These are phyloP conservation scores for Gambusia affinis DNA, from an alignment of 2,113 vertebrate genomes.

Conservation along the genomic window DNA sequence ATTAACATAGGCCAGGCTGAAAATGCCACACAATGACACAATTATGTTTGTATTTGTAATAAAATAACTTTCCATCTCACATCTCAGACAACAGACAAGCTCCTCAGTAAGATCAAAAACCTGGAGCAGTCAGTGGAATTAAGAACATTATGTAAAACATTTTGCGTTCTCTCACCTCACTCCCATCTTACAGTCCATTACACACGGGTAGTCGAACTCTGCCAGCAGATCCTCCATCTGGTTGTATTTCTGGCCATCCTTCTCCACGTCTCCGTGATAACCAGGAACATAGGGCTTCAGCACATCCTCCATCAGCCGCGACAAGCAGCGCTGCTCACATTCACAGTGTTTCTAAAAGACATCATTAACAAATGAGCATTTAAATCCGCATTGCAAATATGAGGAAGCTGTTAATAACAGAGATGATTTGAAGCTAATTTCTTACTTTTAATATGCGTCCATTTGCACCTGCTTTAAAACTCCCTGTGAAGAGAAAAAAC, in stretches of 20 bases:
- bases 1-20: too few relatives aligned
- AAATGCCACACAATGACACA: too few relatives aligned
- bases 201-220: slow-evolving; percentile 93
- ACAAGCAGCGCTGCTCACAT: slow-evolving; percentile 94
- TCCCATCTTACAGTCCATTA: slow-evolving; percentile 99
- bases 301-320: slow-evolving; percentile 91
- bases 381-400: not conserved
- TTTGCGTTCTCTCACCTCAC: slow-evolving; percentile 79
- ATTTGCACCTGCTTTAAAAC: slow-evolving; percentile 94
- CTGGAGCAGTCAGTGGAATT: too few relatives aligned
- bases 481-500: slow-evolving; percentile 80
- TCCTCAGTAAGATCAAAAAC: too few relatives aligned
- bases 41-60: too few relatives aligned
- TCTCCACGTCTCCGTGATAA: slow-evolving; percentile 94
- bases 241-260: slow-evolving; percentile 96
- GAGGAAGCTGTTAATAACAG: not conserved
- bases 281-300: slow-evolving; percentile 90
- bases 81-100: too few relatives aligned
- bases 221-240: slow-evolving; percentile 99
- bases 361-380: not conserved
- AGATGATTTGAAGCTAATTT: not conserved
- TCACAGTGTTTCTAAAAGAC: slow-evolving; percentile 90
- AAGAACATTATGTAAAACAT: not conserved
- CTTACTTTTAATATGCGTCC: slow-evolving; percentile 92
- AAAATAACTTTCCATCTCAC: too few relatives aligned